phyloP scores from a whole-genome alignment of 2,888 invertebrate species.

The Crematogaster levior region DNA sequence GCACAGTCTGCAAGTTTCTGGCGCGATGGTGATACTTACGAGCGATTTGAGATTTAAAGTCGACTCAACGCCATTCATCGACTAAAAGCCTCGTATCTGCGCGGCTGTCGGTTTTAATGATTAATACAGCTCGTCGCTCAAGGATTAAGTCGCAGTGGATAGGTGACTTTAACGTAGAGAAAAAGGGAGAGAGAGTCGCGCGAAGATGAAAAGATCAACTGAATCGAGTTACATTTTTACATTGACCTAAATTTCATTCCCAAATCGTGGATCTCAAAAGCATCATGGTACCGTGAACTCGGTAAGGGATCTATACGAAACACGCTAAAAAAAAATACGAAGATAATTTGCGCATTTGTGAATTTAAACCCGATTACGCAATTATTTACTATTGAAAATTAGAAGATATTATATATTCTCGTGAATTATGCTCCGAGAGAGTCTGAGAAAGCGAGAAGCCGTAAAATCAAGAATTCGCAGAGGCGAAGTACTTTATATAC shows the following conservation, averaged over 20 bases:
- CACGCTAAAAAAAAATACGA: not conserved
- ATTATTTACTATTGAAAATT: conserved; percentile 17
- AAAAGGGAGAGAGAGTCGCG: conserved; percentile 9
- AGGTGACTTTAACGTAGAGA: conserved; percentile 13
- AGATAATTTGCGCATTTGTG: not conserved
- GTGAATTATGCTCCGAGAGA: not conserved
- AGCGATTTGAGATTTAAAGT: conserved; percentile 55
- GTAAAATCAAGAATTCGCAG: not conserved
- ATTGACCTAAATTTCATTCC: conserved; percentile 40
- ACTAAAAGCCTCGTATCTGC: conserved; percentile 50
- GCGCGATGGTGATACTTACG: conserved; percentile 46
- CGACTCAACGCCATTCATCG: conserved; percentile 45
- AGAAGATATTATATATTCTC: not conserved
- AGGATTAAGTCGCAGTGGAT: conserved; percentile 39
- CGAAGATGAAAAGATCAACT: conserved; percentile 47
- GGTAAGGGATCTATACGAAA: not conserved
- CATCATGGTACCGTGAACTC: not conserved
- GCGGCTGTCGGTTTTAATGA: conserved; percentile 53
- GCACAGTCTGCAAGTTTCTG: conserved; percentile 48
- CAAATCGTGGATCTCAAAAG: conserved; percentile 8
- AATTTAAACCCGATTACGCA: not conserved
- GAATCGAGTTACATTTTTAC: conserved; percentile 53
- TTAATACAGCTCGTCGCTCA: conserved; percentile 46
- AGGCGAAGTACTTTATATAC: not conserved
- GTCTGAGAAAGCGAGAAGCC: not conserved